Base-by-base conservation (phyloP, 1,140 invertebrate species). In the Caenorhabditis brenneri region DNA sequence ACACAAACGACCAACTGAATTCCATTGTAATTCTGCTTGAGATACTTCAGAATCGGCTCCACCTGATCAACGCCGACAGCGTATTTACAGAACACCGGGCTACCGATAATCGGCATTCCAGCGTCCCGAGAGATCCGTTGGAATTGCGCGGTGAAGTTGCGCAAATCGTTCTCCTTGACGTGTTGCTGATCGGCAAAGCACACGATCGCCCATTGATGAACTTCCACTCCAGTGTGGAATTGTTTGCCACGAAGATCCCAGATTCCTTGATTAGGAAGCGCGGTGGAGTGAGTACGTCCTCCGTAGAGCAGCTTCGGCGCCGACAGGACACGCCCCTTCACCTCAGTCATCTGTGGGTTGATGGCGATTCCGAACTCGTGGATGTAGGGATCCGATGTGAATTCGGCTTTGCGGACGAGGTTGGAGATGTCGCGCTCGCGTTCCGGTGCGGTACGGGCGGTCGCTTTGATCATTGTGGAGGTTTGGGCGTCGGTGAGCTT, bases 211-310 rank as follows among this genome's bases (percentile, higher is more conserved):
- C 98, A 99, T 10, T 98, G 96, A 24, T 55, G 83, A 84, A 99
- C 99, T 92, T 99, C 97, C 4, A 99, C 97, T 42, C 98, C 98
- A 74, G 96, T 98, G 91, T 98, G 99, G 92, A 99, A 99, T 92
- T 99, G 97, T 91, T 99, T 99, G 15, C 97, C 97, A 81, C 98
- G 93, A 97, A 99, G 99, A 91, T 99, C 98, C 98, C 98, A 99
- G 5, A 99, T 97, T 69, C 98, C 98, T 92, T 97, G 95, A 92
- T 97, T 98, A 3, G 97, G 97, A 89, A 98, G 93, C 22, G 97
- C 97, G 91, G 98, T 96, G 91, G 96, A 94, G 90, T 96, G 96
- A 79, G 95, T 95, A 93, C 97, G 93, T 87, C 98, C 97, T 87
- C 98, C 98, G 92, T 99, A 99, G 91, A 99, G 97, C 16, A 99